Evolutionary conservation across 2,113 vertebrate genomes (phyloP), one percentile per base, ranked within the genome.

Genomic region (Erythrolamprus reginae): DNA sequence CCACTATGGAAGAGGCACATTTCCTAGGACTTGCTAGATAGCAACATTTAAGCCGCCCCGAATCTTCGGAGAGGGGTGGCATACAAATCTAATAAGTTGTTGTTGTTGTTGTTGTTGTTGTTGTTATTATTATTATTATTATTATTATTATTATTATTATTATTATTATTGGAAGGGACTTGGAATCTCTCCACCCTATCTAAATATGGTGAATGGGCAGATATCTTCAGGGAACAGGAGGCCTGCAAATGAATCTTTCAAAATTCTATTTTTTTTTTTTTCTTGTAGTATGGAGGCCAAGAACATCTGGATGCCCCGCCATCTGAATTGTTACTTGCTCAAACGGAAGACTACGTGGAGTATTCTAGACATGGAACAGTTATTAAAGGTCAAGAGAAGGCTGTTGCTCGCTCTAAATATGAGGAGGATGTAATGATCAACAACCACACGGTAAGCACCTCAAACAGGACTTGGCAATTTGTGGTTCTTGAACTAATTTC

Each of bases 301-400:
- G 98, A 99, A 93, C 98, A 99, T 93, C 95, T 99, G 92, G 97
- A 99, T 92, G 97, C 98, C 0, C 99, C 98, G 42, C 98, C 99
- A 0, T 96, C 97, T 89, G 99, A 99, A 93, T 93, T 99, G 93
- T 97, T 99, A 1, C 92, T 99, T 94, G 99, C 99, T 86, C 99
- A 99, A 95, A 99, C 99, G 0, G 99, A 99, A 95, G 98, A 99
- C 93, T 99, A 99, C 0, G 97, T 99, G 94, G 99, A 99, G 93
- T 99, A 99, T 93, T 99, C 99, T 3, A 98, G 99, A 45, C 98
- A 99, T 24, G 99, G 99, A 1, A 99, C 99, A 1, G 98, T 99
- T 45, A 97, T 99, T 93, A 99, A 99, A 96, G 99, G 99, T 10
- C 99, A 98, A 53, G 98, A 99, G 93, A 98, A 99, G 93, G 99